Conservation (phyloP, 2,888 invertebrate species). For the Furcula furcula region DNA sequence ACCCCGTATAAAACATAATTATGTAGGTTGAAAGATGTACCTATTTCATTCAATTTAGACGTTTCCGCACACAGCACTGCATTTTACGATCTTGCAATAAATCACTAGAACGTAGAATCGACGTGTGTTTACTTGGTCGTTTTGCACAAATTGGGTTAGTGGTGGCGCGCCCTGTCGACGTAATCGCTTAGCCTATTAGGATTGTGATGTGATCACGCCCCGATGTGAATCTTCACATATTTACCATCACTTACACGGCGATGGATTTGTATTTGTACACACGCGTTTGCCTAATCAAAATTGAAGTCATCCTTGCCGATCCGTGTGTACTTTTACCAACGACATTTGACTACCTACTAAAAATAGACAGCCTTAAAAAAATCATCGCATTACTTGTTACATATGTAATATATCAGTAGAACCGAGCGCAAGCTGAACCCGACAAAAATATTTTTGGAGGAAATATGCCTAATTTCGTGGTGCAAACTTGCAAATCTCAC, state of each 20-base stretch:
- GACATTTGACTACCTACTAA: conserved; percentile 20
- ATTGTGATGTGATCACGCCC: conserved; percentile 60
- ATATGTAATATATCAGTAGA: too few species aligned
- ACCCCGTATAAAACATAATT: conserved; percentile 37
- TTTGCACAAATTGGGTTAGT: conserved; percentile 73
- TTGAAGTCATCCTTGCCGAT: conserved; percentile 34
- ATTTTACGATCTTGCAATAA: conserved; percentile 66
- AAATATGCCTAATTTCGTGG: too few species aligned
- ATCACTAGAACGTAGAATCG: conserved; percentile 58
- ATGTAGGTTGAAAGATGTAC: conserved; percentile 34
- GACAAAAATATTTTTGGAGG: too few species aligned
- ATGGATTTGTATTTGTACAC: conserved; percentile 45
- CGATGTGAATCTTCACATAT: conserved; percentile 58
- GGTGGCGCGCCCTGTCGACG: conserved; percentile 56
- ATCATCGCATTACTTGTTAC: too few species aligned
- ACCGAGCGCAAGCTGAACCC: too few species aligned
- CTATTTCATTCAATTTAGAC: conserved; percentile 46
- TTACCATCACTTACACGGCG: conserved; percentile 51
- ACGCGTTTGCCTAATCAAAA: conserved; percentile 45
- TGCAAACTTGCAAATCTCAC: too few species aligned
- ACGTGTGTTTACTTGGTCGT: conserved; percentile 66
- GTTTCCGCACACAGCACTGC: conserved; percentile 47
- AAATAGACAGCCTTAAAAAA: conserved; percentile 16
- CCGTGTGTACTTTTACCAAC: conserved; percentile 4
- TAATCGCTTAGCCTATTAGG: conserved; percentile 68